Evolutionary conservation across 2,888 invertebrate genomes (phyloP).

Genomic region (Drosophila nr. medialis): DNA sequence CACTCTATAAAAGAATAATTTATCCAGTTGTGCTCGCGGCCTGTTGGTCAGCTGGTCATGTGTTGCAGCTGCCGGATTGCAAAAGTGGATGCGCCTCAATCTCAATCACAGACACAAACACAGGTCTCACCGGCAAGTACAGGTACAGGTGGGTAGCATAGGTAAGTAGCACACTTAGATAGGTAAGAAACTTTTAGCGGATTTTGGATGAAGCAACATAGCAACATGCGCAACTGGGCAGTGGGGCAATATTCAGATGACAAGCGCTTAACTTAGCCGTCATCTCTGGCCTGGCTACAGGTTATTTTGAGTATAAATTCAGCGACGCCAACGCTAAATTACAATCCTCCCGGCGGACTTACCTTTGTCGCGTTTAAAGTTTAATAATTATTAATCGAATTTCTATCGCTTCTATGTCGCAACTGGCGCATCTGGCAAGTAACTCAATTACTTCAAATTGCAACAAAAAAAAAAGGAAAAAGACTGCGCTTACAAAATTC

Average conservation of each 20-base stretch:
- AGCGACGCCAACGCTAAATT: constrained; percentile 36
- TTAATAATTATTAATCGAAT: constrained; percentile 63
- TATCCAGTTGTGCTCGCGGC: constrained; percentile 85
- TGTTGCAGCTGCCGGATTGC: constrained; percentile 69
- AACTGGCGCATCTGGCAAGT: constrained; percentile 54
- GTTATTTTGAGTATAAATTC: constrained; percentile 27
- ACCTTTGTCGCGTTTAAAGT: constrained; percentile 51
- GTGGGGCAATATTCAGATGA: constrained; percentile 17
- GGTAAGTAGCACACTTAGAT: constrained; percentile 30
- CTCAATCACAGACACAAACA: constrained; percentile 32
- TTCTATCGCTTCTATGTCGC: constrained; percentile 68
- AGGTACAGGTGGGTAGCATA: constrained; percentile 22
- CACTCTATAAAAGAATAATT: constrained; percentile 94
- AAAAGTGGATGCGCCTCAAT: constrained; percentile 58
- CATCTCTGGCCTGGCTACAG: constrained; percentile 15
- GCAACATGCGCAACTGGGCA: constrained; percentile 25
- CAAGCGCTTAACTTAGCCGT: constrained; percentile 9
- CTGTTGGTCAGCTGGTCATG: constrained; percentile 78
- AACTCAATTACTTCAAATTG: constrained; percentile 26
- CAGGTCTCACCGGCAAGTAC: background rate
- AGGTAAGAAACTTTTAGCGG: constrained; percentile 24
- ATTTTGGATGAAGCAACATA: constrained; percentile 34
- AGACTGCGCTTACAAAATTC: constrained; percentile 60
- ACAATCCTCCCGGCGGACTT: constrained; percentile 63
- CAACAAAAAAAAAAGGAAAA: constrained; percentile 14